Evolutionary conservation across 2,797 vertebrate genomes (phyloP), one percentile per base, ranked within the genome.

Genomic region (Pempheris klunzingeri): DNA sequence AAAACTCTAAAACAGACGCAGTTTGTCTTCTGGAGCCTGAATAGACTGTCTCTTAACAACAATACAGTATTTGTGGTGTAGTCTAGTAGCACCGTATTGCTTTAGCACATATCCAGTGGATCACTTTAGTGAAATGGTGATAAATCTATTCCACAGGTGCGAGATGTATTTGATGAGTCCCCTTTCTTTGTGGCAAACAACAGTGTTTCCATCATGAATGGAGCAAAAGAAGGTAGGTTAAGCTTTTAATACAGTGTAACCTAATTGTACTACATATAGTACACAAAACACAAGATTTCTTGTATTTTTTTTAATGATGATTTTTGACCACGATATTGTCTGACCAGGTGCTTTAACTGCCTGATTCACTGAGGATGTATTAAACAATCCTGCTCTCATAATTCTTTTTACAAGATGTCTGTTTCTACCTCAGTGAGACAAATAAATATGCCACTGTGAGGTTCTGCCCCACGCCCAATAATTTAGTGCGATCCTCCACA

Each of bases 131-230:
- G 3, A 71, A 74, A 64, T 59, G 11, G 64, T 47, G 15, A 22
- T 58, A 7, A 18, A 44, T 90, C 53, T 77, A 1, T 59, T 79
- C 78, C 39, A 81, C 82, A 99, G 98, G 97, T 99, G 66, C 93
- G 86, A 86, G 93, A 96, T 9, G 93, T 97, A 65, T 99, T 99
- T 90, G 94, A 94, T 7, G 96, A 97, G 59, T 99, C 97, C 43
- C 98, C 98, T 41, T 99, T 99, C 94, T 96, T 96, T 77, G 96
- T 99, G 88, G 97, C 97, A 83, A 88, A 95, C 65, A 94, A 97
- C 89, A 97, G 97, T 39, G 97, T 99, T 85, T 94, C 96, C 89
- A 97, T 99, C 88, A 97, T 99, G 97, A 97, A 99, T 0, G 98
- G 98, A 83, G 95, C 95, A 64, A 96, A 97, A 81, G 98, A 99